Evolutionary conservation across 2,797 vertebrate genomes (phyloP), one percentile per base, ranked within the genome.

Genomic region (Falco rusticolus): DNA sequence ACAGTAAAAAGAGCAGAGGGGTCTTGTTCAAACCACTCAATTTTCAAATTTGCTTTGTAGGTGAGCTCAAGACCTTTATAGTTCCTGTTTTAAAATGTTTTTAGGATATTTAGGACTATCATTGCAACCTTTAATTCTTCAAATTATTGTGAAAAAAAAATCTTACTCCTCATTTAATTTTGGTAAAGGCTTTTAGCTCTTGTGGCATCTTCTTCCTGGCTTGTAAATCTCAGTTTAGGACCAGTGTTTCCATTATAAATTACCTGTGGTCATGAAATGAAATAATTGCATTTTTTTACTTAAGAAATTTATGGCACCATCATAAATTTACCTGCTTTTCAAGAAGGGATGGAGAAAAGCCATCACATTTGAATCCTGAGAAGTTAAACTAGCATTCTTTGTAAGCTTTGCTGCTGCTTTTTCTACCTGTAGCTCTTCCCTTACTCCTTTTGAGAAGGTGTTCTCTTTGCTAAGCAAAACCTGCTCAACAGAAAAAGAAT

Each of bases 21-120:
- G 19, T 68, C n/a, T 37, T 34, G 7, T 22, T 81, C 14, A 72
- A 65, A 29, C 11, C 28, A 29, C 50, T 56, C 7, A 18, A 63
- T 77, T 86, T 90, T 88, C 69, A 74, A 21, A 19, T 90, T 53
- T 72, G 20, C 22, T 94, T 85, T 91, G n/a, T 34, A 64, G 33
- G 65, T 18, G 15, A 79, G 21, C 48, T 84, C 12, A 39, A 54
- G 61, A 59, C 16, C 22, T 93, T 33, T 50, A 11, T 41, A 57
- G 43, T 74, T 61, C 39, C 17, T 63, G 10, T 74, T 94, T 69
- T 13, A 61, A 91, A 82, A 51, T 47, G 4, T 22, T 20, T 20
- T 31, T 3, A 47, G 12, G 5, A 16, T 83, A 53, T 51, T 71
- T 51, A 47, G 24, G 16, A 39, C 29, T 59, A 47, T 41, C 7